Conservation (phyloP, 2,113 vertebrate species). For the Percopsis transmontana region DNA sequence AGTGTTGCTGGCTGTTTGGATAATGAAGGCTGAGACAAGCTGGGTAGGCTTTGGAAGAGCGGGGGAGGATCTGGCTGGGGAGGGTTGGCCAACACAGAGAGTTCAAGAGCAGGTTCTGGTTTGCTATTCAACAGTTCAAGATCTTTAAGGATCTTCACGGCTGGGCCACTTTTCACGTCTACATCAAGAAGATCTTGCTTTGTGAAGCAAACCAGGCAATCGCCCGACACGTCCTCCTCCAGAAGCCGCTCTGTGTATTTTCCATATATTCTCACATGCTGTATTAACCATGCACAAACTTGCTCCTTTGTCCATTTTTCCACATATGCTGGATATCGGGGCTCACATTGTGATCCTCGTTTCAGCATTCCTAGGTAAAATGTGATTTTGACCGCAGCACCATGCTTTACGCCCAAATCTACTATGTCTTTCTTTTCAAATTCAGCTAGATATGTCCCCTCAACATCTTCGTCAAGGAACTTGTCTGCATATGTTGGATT, state of each 20-base stretch:
- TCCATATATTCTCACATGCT: conserved; percentile 63
- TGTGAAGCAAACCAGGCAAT: conserved; percentile 65
- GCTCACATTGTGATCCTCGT: background rate
- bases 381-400: conserved; percentile 71
- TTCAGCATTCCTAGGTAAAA: conserved; percentile 50
- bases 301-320: conserved; percentile 50
- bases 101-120: conserved; percentile 21
- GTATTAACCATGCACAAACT: conserved; percentile 70
- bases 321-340: conserved; percentile 30
- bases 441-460: conserved; percentile 56
- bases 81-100: background rate
- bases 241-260: conserved; percentile 62
- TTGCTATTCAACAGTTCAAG: conserved; percentile 33
- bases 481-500: conserved; percentile 59
- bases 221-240: conserved; percentile 73
- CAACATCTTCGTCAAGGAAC: conserved; percentile 68
- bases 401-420: conserved; percentile 72
- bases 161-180: conserved; percentile 71
- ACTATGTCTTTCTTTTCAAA: conserved; percentile 67
- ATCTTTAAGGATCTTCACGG: conserved; percentile 63
- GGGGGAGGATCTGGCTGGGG: background rate
- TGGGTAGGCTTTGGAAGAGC: background rate
- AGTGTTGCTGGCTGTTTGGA: background rate
- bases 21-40: background rate
- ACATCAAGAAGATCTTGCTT: conserved; percentile 69